phyloP scores from a whole-genome alignment of 1,140 invertebrate species.

The Daktulosphaira vitifoliae region DNA sequence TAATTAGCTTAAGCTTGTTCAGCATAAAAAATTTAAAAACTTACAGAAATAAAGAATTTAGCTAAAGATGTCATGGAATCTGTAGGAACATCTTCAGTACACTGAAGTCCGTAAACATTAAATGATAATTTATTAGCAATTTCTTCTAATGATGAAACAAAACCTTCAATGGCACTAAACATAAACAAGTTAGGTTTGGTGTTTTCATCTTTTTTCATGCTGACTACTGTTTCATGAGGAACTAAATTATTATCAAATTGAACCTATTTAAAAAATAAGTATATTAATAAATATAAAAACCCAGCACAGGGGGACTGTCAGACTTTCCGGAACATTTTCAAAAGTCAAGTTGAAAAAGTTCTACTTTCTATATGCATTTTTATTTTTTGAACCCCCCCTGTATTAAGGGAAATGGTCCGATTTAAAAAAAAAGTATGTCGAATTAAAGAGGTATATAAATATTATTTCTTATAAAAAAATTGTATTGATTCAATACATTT shows the following conservation, averaged over 20 bases:
- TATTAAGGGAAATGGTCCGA: too few relatives aligned
- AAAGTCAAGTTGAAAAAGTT: too few relatives aligned
- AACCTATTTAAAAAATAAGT: not conserved
- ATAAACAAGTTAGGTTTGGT: conserved; percentile 57
- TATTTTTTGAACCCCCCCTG: too few relatives aligned
- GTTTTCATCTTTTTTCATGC: conserved; percentile 11
- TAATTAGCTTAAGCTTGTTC: too few relatives aligned
- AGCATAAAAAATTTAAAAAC: too few relatives aligned
- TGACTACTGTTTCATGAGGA: conserved; percentile 20
- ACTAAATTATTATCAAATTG: conserved; percentile 18
- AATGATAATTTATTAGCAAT: conserved; percentile 60
- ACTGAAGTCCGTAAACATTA: conserved; percentile 85
- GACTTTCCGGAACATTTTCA: too few relatives aligned
- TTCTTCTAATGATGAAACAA: conserved; percentile 57
- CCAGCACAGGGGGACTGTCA: too few relatives aligned
- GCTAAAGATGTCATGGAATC: conserved; percentile 65
- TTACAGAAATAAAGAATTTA: conserved; percentile 61
- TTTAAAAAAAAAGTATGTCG: too few relatives aligned
- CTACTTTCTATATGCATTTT: too few relatives aligned
- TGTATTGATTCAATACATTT: too few relatives aligned
- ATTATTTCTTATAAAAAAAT: too few relatives aligned
- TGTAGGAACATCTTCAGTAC: conserved; percentile 64
- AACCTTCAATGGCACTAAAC: conserved; percentile 88
- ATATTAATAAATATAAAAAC: not conserved
- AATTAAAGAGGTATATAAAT: too few relatives aligned